Base-by-base conservation (phyloP, 2,797 vertebrate genomes). In the Huso huso region DNA sequence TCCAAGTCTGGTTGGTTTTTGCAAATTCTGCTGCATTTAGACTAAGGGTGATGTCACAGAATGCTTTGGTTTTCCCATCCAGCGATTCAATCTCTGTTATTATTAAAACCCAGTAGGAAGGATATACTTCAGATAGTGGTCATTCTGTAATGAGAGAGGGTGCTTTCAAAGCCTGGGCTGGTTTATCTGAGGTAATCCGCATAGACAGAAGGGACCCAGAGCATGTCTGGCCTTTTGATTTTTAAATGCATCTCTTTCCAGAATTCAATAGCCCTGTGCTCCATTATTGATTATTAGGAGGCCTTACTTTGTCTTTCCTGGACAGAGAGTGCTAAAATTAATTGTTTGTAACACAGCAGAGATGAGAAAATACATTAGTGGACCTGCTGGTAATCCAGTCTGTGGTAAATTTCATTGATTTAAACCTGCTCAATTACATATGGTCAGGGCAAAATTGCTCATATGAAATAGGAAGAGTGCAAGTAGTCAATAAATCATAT, bases 401-500 rank as follows among this genome's bases (percentile, higher is more conserved):
- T 68, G 73, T 64, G 65, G 60, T 75, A 60, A 74, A 69, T 72
- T 73, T 77, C 73, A 77, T 70, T 76, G 76, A 71, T 72, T 72
- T 68, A 71, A 67, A 76, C 79, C 77, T 71, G 72, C 70, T 69
- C 77, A 78, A 81, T 37, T 66, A 80, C 69, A 60, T 82, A 81
- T 48, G 37, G 51, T 37, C 6, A 4, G 50, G 51, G 51, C 50
- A 1, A 67, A 67, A 53, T 23, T 62, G 51, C 15, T 13, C 12
- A 53, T 48, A 15, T 37, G 60, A 51, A 51, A 48, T 6, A 13
- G 6, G 37, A 4, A 10, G 49, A 51, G 11, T 15, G 60, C 79
- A 80, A 81, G 82, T 83, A 79, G 83, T 77, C 69, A 81, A 71
- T 76, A 81, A 69, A 80, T 84, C 82, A 81, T 83, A 86, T 83